A percentile compares a stretch with the other conserved stretches of the same genome.
These are phyloP conservation scores for Potamarius usumacintae DNA, from an alignment of 2,113 vertebrate genomes.

Conservation along the genomic window DNA sequence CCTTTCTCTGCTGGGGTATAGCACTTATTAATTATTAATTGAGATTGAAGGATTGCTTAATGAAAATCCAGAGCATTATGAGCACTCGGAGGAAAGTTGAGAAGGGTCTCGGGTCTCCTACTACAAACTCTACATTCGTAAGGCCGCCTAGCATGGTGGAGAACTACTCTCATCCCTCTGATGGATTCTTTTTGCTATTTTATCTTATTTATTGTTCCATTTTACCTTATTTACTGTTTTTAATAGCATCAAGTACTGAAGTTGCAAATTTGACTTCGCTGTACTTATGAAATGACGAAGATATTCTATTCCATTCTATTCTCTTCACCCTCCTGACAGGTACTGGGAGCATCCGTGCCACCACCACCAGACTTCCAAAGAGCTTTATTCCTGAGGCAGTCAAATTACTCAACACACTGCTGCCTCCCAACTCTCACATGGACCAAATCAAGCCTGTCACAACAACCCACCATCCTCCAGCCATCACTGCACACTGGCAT, in stretches of 20 bases:
- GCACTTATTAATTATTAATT: not conserved
- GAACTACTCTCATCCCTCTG: too few relatives aligned
- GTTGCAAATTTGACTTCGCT: too few relatives aligned
- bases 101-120: not conserved
- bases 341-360: not conserved
- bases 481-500: not conserved
- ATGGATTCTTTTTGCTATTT: too few relatives aligned
- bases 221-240: too few relatives aligned
- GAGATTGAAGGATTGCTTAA: not conserved
- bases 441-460: not conserved
- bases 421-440: slow-evolving; percentile 1
- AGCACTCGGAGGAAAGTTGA: not conserved
- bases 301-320: too few relatives aligned
- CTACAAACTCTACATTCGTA: not conserved
- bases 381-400: not conserved
- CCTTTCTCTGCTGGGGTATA: not conserved
- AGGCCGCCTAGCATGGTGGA: not conserved
- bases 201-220: too few relatives aligned
- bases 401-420: not conserved
- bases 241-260: too few relatives aligned
- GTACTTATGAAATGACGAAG: too few relatives aligned
- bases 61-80: not conserved
- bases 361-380: not conserved
- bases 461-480: not conserved
- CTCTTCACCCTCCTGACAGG: not conserved